A percentile compares a stretch with the other conserved stretches of the same genome.
These are phyloP conservation scores for Sarcophaga subvicina DNA, from an alignment of 2,888 invertebrate species.

Conservation along the genomic window DNA sequence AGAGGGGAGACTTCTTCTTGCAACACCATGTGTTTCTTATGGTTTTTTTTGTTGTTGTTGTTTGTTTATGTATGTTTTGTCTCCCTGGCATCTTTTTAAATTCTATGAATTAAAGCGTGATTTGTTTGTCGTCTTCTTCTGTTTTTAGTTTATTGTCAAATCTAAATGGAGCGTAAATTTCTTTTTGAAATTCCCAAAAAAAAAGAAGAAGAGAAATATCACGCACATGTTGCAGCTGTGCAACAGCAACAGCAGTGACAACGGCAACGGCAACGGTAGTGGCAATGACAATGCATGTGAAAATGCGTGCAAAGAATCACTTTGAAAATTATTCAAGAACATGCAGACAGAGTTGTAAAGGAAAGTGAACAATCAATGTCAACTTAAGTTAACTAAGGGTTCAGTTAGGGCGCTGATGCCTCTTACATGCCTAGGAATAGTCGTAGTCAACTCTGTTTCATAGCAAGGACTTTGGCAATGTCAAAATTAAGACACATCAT, in stretches of 20 bases:
- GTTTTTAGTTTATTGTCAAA: slow-evolving; percentile 7
- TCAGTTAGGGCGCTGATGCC: too few relatives aligned
- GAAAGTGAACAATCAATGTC: too few relatives aligned
- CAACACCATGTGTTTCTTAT: slow-evolving; percentile 6
- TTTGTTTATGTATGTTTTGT: background rate
- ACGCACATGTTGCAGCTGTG: slow-evolving; percentile 10
- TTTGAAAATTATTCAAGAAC: slow-evolving; percentile 2
- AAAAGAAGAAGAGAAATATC: background rate
- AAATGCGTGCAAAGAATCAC: background rate
- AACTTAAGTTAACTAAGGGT: too few relatives aligned
- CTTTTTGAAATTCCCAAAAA: background rate
- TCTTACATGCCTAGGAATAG: too few relatives aligned
- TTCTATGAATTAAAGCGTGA: slow-evolving; percentile 64
- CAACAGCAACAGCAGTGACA: background rate
- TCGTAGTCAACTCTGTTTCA: too few relatives aligned
- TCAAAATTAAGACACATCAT: too few relatives aligned
- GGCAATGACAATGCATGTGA: slow-evolving; percentile 30
- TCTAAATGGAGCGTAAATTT: slow-evolving; percentile 61
- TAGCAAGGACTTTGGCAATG: too few relatives aligned
- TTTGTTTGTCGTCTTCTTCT: slow-evolving; percentile 45
- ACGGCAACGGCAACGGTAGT: slow-evolving; percentile 9
- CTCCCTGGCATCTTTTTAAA: slow-evolving; percentile 29
- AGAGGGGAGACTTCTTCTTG: too few relatives aligned
- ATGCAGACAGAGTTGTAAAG: background rate
- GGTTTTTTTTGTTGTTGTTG: slow-evolving; percentile 24